Percentiles rank a stretch among this genome's conserved stretches.
Evolutionary conservation across 2,113 vertebrate species (phyloP).

Genomic region (Lepisosteus oculatus): DNA sequence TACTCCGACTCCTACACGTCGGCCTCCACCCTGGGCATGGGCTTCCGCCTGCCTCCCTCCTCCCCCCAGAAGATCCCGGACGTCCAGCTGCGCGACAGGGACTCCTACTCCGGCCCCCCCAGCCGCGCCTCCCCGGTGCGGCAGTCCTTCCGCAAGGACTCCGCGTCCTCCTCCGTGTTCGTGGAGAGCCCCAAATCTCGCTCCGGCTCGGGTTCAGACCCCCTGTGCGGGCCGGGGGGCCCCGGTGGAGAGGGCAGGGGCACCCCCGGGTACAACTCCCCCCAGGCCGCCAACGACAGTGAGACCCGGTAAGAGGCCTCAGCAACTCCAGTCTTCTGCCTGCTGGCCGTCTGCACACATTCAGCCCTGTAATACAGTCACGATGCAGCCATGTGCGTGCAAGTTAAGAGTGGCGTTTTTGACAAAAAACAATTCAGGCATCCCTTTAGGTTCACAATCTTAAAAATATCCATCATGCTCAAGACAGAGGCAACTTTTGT

Average conservation of each 20-base stretch:
- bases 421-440: too few species aligned
- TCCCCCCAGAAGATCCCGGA: constrained; percentile 91
- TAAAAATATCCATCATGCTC: too few species aligned
- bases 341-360: too few species aligned
- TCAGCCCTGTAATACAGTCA: too few species aligned
- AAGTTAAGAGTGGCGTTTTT: too few species aligned
- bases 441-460: too few species aligned
- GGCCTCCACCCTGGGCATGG: constrained; percentile 69
- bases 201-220: constrained; percentile 71
- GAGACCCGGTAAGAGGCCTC: constrained; percentile 75
- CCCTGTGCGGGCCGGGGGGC: constrained; percentile 76
- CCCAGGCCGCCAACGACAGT: constrained; percentile 73
- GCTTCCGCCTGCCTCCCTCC: constrained; percentile 87
- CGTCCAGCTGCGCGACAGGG: constrained; percentile 75
- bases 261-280: constrained; percentile 73
- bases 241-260: constrained; percentile 74
- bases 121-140: constrained; percentile 87
- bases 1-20: constrained; percentile 80
- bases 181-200: constrained; percentile 86
- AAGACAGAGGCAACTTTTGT: too few species aligned
- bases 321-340: too few species aligned
- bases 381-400: too few species aligned
- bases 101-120: constrained; percentile 84
- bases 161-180: constrained; percentile 84
- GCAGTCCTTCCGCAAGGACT: constrained; percentile 92